phyloP scores from a whole-genome alignment of 2,113 vertebrate species.

The Lampris megalopsis region DNA sequence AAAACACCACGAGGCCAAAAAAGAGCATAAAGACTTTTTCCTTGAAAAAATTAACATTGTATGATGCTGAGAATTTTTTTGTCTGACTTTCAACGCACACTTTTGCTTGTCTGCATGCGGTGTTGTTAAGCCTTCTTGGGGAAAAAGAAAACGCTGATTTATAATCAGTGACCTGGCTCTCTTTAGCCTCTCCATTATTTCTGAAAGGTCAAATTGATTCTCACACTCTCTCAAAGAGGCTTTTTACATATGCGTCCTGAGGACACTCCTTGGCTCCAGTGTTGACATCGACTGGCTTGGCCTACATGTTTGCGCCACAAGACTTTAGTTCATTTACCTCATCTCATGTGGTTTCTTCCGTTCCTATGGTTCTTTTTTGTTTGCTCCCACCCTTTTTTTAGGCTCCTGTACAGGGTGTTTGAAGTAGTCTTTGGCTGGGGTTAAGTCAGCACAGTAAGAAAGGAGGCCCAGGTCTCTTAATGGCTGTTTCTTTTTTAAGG shows the following conservation, averaged over 20 bases:
- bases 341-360: neutral
- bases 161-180: neutral
- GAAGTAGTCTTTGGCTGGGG: slow-evolving; percentile 38
- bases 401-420: slow-evolving; percentile 35
- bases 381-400: neutral
- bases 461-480: slow-evolving; percentile 48
- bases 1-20: too few relatives aligned
- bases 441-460: slow-evolving; percentile 44
- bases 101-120: too few relatives aligned
- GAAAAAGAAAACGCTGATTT: neutral
- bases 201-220: too few relatives aligned
- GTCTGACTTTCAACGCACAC: too few relatives aligned
- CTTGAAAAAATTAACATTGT: too few relatives aligned
- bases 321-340: neutral
- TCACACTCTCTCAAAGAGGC: neutral
- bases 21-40: too few relatives aligned
- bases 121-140: too few relatives aligned
- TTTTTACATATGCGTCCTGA: neutral
- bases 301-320: neutral
- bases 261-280: neutral
- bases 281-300: neutral
- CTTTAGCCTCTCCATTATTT: neutral
- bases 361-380: neutral
- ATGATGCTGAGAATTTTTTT: too few relatives aligned
- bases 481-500: slow-evolving; percentile 55